These are phyloP conservation scores for Dryas iulia DNA, from an alignment of 1,140 invertebrate species.

Conservation along the genomic window DNA sequence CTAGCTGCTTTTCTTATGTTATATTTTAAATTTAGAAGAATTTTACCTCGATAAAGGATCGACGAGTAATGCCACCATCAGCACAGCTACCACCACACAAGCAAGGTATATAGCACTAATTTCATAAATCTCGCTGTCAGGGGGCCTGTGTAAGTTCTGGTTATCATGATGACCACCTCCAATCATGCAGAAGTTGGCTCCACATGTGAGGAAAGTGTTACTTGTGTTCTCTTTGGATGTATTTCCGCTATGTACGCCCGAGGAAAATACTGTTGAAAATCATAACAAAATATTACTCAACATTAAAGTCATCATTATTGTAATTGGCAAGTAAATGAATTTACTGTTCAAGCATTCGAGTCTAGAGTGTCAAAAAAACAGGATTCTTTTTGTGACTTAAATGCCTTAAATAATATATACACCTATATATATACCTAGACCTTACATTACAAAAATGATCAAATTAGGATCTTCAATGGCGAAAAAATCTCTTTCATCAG, in stretches of 20 bases:
- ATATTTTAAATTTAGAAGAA: not conserved
- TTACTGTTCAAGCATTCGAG: too few species aligned
- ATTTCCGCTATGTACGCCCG: conserved; percentile 85
- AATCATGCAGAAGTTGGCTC: conserved; percentile 90
- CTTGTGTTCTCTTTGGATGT: conserved; percentile 73
- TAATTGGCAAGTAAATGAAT: too few species aligned
- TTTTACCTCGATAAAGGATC: conserved; percentile 91
- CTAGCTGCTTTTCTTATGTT: too few species aligned
- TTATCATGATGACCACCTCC: conserved; percentile 83
- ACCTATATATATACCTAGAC: not conserved
- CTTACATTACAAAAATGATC: conserved; percentile 8
- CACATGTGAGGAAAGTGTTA: conserved; percentile 85
- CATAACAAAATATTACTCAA: not conserved
- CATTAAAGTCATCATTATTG: too few species aligned
- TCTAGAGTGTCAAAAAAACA: too few species aligned
- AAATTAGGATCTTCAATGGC: conserved; percentile 2
- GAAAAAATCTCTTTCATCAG: conserved; percentile 15
- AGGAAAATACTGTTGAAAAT: conserved; percentile 85
- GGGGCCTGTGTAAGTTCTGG: conserved; percentile 87
- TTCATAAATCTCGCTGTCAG: conserved; percentile 91
- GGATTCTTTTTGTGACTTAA: not conserved
- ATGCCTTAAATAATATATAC: not conserved
- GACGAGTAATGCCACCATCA: conserved; percentile 92
- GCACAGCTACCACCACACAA: conserved; percentile 91
- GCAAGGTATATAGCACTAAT: conserved; percentile 94